Conservation (phyloP, 2,113 vertebrate genomes). For the Falcunculus frontatus region DNA sequence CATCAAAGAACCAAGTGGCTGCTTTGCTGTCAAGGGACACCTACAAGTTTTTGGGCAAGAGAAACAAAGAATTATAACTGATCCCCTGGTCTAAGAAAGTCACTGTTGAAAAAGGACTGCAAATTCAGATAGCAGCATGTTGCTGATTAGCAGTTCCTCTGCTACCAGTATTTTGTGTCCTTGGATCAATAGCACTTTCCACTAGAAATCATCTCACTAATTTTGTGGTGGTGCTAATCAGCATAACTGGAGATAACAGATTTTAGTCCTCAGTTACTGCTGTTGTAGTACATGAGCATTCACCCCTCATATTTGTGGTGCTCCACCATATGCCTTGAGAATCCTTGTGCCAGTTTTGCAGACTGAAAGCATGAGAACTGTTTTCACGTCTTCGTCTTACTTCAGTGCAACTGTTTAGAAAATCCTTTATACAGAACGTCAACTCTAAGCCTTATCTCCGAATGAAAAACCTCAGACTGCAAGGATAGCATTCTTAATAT, state of each 20-base stretch:
- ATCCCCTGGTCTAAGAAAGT: not conserved
- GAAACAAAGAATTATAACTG: not conserved
- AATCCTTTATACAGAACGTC: not conserved
- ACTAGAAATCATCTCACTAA: not conserved
- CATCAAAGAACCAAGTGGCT: constrained; percentile 32
- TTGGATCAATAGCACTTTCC: not conserved
- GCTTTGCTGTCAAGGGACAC: not conserved
- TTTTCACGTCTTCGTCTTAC: not conserved
- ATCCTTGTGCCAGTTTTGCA: not conserved
- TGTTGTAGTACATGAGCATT: not conserved
- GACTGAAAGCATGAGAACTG: not conserved
- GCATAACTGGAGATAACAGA: not conserved
- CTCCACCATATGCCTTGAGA: not conserved
- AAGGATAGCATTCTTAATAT: not conserved
- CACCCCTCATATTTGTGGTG: not conserved
- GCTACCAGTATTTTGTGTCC: not conserved
- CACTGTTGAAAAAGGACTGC: not conserved
- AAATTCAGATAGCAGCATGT: not conserved
- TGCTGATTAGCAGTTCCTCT: not conserved
- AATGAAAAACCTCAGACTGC: not conserved
- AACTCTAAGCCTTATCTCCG: not conserved
- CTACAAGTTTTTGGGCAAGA: not conserved
- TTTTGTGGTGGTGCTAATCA: not conserved
- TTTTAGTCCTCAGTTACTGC: not conserved
- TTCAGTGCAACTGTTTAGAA: not conserved